Conservation (phyloP, 2,888 invertebrate genomes). For the Lithophane ornitopus region DNA sequence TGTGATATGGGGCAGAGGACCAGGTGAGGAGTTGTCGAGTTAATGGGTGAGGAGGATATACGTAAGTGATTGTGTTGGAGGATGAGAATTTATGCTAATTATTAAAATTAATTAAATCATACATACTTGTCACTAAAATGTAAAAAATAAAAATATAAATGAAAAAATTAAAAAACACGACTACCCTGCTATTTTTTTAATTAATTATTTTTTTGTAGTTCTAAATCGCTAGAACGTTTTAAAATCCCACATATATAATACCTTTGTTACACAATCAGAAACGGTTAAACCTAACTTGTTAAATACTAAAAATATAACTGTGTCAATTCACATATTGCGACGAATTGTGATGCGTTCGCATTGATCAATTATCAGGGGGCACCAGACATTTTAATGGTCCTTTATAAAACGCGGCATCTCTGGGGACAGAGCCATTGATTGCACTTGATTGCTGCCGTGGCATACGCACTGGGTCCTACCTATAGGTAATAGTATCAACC, state of each 20-base stretch:
- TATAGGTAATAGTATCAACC: not conserved
- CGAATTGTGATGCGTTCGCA: conserved; percentile 12
- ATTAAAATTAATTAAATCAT: too few species aligned
- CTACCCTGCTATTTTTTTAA: too few species aligned
- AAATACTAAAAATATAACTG: not conserved
- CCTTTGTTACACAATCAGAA: not conserved
- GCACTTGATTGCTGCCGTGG: conserved; percentile 32
- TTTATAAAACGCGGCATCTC: conserved; percentile 43
- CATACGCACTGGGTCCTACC: not conserved
- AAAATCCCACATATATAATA: not conserved
- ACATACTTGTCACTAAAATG: too few species aligned
- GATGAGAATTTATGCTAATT: too few species aligned
- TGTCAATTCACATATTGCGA: not conserved
- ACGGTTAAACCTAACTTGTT: not conserved
- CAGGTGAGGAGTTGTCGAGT: conserved; percentile 21
- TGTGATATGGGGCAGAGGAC: conserved; percentile 14
- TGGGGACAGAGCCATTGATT: conserved; percentile 43
- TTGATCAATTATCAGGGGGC: conserved; percentile 34
- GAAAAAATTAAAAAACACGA: too few species aligned
- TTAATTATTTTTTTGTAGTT: not conserved
- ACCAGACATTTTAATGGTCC: conserved; percentile 22
- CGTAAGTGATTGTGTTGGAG: not conserved
- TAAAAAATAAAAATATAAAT: too few species aligned
- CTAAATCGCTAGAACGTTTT: not conserved
- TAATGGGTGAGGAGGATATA: not conserved